phyloP scores from a whole-genome alignment of 2,888 invertebrate genomes.

The Drosophila monieri region DNA sequence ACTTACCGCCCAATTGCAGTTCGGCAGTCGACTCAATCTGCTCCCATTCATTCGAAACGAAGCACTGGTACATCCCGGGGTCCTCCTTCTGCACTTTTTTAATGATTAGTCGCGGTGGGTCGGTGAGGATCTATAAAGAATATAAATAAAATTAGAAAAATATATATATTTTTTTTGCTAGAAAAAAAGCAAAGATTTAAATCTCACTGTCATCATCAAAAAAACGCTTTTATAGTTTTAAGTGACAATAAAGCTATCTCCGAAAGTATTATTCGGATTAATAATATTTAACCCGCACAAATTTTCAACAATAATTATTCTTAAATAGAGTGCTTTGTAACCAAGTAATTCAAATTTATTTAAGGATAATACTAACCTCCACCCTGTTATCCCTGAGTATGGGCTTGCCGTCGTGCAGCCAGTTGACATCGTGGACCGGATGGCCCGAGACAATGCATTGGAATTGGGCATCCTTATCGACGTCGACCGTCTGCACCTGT shows the following conservation, averaged over 20 bases:
- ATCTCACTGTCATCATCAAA: too few species aligned
- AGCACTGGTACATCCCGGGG: conserved; percentile 96
- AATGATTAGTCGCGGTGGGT: conserved; percentile 86
- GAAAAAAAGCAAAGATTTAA: too few species aligned
- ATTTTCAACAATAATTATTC: too few species aligned
- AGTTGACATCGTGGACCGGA: conserved; percentile 91
- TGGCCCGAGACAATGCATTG: conserved; percentile 94
- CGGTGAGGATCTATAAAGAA: conserved; percentile 80
- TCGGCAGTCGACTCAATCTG: conserved; percentile 93
- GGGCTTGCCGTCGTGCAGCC: conserved; percentile 91
- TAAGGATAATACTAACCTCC: conserved; percentile 83
- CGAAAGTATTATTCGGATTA: too few species aligned
- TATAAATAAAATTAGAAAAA: not conserved
- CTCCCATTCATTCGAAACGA: conserved; percentile 93
- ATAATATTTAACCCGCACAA: too few species aligned
- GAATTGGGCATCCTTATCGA: conserved; percentile 92
- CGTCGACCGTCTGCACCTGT: conserved; percentile 91
- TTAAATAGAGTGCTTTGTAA: too few species aligned
- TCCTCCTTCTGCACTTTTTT: conserved; percentile 91
- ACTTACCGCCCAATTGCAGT: conserved; percentile 90
- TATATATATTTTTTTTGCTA: too few species aligned
- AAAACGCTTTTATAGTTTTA: too few species aligned
- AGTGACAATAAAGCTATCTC: too few species aligned
- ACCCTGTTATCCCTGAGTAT: conserved; percentile 86
- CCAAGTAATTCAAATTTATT: not conserved